Conservation (phyloP, 2,113 vertebrate species). For the Coptodon bakossiorum region DNA sequence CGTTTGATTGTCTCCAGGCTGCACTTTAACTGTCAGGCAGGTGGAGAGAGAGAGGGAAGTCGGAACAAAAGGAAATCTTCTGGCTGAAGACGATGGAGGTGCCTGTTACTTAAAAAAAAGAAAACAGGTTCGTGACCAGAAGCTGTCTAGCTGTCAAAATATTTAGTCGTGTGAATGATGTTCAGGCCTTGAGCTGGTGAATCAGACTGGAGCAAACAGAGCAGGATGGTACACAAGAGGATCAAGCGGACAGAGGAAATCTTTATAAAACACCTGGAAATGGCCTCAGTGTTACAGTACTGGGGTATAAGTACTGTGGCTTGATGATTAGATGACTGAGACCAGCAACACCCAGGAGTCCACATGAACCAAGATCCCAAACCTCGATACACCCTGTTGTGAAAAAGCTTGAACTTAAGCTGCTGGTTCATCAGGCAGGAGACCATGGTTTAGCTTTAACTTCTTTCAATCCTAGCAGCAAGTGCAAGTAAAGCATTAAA, state of each 20-base stretch:
- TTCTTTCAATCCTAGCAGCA: neutral
- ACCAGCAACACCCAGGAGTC: neutral
- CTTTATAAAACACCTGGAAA: neutral
- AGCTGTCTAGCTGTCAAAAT: neutral
- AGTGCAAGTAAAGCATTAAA: neutral
- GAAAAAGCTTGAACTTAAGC: neutral
- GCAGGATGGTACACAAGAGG: neutral
- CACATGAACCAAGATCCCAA: neutral
- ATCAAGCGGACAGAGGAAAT: neutral
- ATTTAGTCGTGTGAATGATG: neutral
- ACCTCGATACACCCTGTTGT: neutral
- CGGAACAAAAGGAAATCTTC: neutral
- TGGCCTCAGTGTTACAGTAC: neutral
- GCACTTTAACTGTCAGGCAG: conserved; percentile 21
- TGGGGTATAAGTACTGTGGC: neutral
- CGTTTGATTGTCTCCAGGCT: conserved; percentile 34
- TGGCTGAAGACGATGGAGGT: neutral
- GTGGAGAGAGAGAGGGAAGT: neutral
- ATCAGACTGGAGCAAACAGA: neutral
- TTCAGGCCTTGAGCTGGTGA: neutral
- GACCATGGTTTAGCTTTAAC: neutral
- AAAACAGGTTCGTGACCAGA: neutral
- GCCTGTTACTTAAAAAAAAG: neutral
- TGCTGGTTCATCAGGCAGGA: neutral
- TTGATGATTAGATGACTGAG: neutral